A percentile compares a stretch with the other conserved stretches of the same genome.
Evolutionary conservation across 2,888 invertebrate species (phyloP).

Genomic region (Lochmaea capreae): DNA sequence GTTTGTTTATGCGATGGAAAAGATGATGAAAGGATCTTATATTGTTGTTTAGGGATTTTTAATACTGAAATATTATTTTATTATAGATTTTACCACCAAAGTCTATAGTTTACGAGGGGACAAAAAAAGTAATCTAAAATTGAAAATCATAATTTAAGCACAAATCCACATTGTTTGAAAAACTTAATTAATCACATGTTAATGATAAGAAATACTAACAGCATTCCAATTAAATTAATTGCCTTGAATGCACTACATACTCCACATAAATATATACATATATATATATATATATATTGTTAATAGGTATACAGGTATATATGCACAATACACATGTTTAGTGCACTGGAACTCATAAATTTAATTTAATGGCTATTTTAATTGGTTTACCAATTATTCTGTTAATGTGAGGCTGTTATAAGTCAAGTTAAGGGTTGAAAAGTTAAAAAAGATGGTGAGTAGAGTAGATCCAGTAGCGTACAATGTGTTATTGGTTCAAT

Average conservation of each 20-base stretch:
- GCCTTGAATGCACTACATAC: neutral
- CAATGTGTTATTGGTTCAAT: neutral
- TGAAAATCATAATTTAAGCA: neutral
- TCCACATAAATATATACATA: neutral
- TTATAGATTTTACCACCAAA: neutral
- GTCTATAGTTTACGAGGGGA: too few relatives aligned
- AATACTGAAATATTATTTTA: neutral
- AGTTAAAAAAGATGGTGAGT: neutral
- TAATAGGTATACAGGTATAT: neutral
- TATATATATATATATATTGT: neutral
- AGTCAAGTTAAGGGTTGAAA: neutral
- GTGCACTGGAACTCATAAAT: slow-evolving; percentile 7
- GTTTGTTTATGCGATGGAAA: neutral
- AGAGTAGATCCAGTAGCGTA: neutral
- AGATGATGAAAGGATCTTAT: neutral
- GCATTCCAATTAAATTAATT: slow-evolving; percentile 2
- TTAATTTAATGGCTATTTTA: neutral
- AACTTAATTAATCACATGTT: neutral
- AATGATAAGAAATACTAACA: neutral
- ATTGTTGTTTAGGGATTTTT: neutral
- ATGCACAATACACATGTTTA: neutral
- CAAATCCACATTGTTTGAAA: neutral
- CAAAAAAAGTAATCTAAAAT: too few relatives aligned
- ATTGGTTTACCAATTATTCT: neutral
- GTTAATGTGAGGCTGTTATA: neutral